phyloP scores from a whole-genome alignment of 1,140 invertebrate species.

The Euborellia annulipes region DNA sequence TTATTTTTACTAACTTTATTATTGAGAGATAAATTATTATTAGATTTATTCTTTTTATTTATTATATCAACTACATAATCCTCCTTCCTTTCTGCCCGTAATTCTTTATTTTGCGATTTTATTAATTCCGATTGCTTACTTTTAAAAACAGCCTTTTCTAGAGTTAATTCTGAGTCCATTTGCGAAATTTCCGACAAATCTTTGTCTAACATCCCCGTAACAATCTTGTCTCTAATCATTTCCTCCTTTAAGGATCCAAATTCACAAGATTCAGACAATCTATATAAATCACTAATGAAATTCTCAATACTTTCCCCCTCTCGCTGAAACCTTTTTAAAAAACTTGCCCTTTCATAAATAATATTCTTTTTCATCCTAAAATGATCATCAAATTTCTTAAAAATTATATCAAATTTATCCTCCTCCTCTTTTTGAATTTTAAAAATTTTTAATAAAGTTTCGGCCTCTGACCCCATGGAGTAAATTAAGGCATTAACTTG shows the following conservation, averaged over 20 bases:
- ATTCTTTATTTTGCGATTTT: background rate
- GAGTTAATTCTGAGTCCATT: background rate
- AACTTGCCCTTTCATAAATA: slow-evolving; percentile 1
- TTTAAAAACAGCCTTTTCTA: background rate
- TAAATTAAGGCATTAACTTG: too few relatives aligned
- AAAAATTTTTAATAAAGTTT: too few relatives aligned
- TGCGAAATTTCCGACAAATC: background rate
- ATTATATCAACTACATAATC: background rate
- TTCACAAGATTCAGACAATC: background rate
- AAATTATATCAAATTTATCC: background rate
- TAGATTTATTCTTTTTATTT: background rate
- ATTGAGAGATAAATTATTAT: background rate
- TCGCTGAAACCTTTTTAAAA: background rate
- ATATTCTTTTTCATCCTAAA: slow-evolving; percentile 1
- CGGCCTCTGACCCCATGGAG: too few relatives aligned
- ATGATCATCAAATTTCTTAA: background rate
- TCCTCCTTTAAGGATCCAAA: background rate
- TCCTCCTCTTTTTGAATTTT: too few relatives aligned
- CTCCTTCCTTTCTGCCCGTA: background rate
- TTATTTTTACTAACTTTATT: too few relatives aligned
- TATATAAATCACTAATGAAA: background rate
- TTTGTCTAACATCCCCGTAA: background rate
- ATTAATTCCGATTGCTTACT: background rate
- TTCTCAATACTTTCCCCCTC: background rate
- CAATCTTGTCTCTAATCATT: background rate